Percentiles rank a stretch among this genome's conserved stretches.
Evolutionary conservation across 2,888 invertebrate genomes (phyloP).

Genomic region (Rhynchonema sp.): DNA sequence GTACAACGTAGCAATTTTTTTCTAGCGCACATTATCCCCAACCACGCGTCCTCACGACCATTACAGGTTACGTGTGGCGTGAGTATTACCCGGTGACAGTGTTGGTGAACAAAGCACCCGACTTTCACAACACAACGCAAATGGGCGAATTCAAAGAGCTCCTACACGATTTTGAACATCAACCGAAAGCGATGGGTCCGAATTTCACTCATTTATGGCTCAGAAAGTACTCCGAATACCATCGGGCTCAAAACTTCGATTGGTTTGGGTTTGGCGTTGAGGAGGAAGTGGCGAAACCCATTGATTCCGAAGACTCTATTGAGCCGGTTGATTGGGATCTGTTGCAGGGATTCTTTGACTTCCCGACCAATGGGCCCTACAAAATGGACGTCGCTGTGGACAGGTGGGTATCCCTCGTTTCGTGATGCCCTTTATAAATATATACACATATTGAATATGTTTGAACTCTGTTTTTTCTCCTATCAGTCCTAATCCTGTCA

Average conservation of each 20-base stretch:
- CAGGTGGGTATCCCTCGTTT: too few species aligned
- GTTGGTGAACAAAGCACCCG: slow-evolving; percentile 9
- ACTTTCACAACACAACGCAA: background rate
- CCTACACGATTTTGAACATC: slow-evolving; percentile 9
- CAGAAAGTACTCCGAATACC: slow-evolving; percentile 7
- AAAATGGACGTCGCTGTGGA: background rate
- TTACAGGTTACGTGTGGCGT: background rate
- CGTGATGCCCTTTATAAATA: too few species aligned
- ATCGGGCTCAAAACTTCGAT: background rate
- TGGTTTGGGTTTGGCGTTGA: too few species aligned
- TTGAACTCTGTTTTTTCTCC: too few species aligned
- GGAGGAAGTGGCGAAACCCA: too few species aligned
- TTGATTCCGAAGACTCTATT: background rate
- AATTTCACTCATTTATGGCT: slow-evolving; percentile 10
- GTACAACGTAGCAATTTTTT: too few species aligned
- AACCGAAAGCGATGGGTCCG: slow-evolving; percentile 8
- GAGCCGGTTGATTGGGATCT: background rate
- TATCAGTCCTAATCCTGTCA: too few species aligned
- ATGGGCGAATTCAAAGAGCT: slow-evolving; percentile 6
- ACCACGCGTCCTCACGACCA: too few species aligned
- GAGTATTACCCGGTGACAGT: slow-evolving; percentile 10
- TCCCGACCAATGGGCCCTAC: background rate
- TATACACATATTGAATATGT: too few species aligned
- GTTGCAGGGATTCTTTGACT: background rate
- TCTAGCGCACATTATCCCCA: too few species aligned